A percentile compares a stretch with the other conserved stretches of the same genome.
phyloP scores from a whole-genome alignment of 2,113 vertebrate genomes.

The Pituophis catenifer region DNA sequence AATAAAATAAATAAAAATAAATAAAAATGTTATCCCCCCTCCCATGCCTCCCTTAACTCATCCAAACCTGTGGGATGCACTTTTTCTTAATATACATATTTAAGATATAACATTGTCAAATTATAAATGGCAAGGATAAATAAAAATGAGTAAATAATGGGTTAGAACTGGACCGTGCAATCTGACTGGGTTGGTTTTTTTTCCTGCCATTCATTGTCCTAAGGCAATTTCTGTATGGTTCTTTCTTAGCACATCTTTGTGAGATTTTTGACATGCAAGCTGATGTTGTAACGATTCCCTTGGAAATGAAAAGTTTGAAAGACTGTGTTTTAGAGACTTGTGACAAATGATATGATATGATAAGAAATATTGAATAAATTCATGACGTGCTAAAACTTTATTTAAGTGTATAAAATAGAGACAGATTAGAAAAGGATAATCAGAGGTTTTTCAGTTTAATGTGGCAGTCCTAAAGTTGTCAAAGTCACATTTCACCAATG shows the following conservation, averaged over 20 bases:
- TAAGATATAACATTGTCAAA: background rate
- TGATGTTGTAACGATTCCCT: background rate
- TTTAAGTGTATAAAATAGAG: background rate
- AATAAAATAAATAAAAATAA: background rate
- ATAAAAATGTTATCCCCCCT: background rate
- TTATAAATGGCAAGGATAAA: background rate
- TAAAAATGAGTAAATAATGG: background rate
- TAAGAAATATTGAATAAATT: conserved; percentile 2
- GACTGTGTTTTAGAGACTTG: background rate
- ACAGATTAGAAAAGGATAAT: conserved; percentile 14
- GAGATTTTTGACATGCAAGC: background rate
- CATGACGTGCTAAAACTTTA: conserved; percentile 18
- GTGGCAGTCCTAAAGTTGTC: conserved; percentile 26
- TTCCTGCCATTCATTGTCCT: background rate
- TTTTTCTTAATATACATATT: background rate
- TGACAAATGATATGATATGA: background rate
- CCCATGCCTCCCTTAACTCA: background rate
- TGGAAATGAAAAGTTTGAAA: background rate
- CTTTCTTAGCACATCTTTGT: background rate
- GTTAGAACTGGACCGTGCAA: background rate
- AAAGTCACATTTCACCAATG: conserved; percentile 37
- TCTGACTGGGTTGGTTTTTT: background rate
- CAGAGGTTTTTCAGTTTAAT: conserved; percentile 33
- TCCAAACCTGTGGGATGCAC: background rate
- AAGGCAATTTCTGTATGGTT: background rate